Conservation (phyloP, 2,797 vertebrate species). For the Aphelocoma californica region DNA sequence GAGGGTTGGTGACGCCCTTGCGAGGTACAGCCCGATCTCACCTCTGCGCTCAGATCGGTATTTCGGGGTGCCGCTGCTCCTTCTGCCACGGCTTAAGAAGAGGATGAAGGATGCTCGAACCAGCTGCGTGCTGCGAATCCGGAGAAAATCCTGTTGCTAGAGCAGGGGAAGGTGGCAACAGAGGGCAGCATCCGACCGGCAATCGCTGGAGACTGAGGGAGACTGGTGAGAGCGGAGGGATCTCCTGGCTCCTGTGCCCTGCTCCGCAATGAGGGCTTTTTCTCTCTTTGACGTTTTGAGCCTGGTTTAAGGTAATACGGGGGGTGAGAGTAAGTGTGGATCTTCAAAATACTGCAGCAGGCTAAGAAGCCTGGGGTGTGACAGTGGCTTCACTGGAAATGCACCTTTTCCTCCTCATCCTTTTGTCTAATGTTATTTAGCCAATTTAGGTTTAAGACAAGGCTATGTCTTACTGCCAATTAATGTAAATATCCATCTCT, state of each 20-base stretch:
- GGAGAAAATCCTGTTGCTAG: fast-evolving
- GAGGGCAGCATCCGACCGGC: background rate
- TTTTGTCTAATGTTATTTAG: background rate
- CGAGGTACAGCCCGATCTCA: fast-evolving
- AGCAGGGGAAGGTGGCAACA: background rate
- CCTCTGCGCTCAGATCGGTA: fast-evolving
- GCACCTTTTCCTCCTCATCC: background rate
- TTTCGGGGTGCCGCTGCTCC: fast-evolving
- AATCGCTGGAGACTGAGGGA: fast-evolving
- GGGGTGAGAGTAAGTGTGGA: background rate
- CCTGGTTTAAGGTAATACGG: background rate
- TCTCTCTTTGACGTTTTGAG: background rate
- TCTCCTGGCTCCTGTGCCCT: fast-evolving
- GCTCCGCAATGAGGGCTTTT: background rate
- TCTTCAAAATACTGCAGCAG: background rate
- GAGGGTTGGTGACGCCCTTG: background rate
- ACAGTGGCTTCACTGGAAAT: background rate
- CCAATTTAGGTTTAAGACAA: background rate
- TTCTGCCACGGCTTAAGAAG: fast-evolving
- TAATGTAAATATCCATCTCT: background rate
- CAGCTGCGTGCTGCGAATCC: fast-evolving
- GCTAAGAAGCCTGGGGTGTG: background rate
- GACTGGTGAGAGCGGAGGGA: fast-evolving
- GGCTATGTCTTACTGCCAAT: background rate
- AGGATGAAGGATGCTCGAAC: fast-evolving